Evolutionary conservation across 2,113 vertebrate species (phyloP), one percentile per base, ranked within the genome.

Genomic region (Thamnaconus septentrionalis): DNA sequence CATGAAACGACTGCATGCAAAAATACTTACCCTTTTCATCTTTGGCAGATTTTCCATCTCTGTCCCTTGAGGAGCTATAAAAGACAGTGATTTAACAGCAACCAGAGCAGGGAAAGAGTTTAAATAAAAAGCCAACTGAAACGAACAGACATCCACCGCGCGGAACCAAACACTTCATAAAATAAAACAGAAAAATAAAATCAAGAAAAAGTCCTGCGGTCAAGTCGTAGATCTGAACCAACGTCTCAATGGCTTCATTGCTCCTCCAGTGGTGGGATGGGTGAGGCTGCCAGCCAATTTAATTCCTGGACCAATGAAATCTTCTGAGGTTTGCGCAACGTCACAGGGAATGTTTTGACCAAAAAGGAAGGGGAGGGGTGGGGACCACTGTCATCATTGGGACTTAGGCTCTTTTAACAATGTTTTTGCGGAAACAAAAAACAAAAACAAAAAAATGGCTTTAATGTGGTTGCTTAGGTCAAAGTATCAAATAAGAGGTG

Each of bases 261-360:
- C 93, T 94, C 96, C 90, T 92, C 92, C 91, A 94, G 94, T 89
- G 95, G 89, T 94, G 94, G 93, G 94, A 94, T 93, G 95, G 92
- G 92, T 94, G 94, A 95, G 89, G 93, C 94, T 95, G 93, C 94
- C 93, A 95, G 95, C 94, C 91, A 98, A 98, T 94, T 94, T 94
- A 94, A 94, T 95, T 94, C 93, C 94, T 95, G 93, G 94, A 94
- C 93, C 96, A 97, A 95, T 96, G 94, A 95, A 94, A 92, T 96
- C 95, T 95, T 98, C 96, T 91, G 94, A 90, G 93, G 93, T 94
- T 93, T 94, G 93, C 91, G 94, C 95, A 93, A 94, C 95, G 95
- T 96, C 94, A 94, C 92, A 95, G 93, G 85, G 92, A 94, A 91
- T 88, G 79, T 80, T 94, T 94, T 94, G 95, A 92, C 80, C 85